Percentiles rank a stretch among this genome's conserved stretches.
Evolutionary conservation across 2,113 vertebrate species (phyloP).

Genomic region (Rattus rattus): DNA sequence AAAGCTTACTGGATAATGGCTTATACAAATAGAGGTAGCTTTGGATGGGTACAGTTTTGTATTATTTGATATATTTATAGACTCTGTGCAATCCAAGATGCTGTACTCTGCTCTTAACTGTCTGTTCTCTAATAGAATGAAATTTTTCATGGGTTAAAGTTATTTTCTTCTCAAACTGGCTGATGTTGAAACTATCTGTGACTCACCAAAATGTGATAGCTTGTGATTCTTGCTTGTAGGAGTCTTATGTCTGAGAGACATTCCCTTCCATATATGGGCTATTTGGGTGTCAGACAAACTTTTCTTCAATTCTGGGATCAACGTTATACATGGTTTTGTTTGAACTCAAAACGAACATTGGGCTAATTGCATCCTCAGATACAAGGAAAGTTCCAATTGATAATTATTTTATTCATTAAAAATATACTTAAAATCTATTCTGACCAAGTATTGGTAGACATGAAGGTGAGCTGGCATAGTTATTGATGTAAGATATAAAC

Average conservation of each 20-base stretch:
- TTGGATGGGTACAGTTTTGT: slow-evolving; percentile 22
- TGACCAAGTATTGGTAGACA: not conserved
- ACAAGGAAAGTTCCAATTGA: not conserved
- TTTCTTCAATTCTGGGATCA: slow-evolving; percentile 39
- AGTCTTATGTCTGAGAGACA: slow-evolving; percentile 60
- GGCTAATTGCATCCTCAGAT: not conserved
- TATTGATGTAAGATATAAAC: not conserved
- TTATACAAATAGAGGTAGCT: not conserved
- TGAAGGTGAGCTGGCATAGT: not conserved
- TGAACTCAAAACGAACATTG: not conserved
- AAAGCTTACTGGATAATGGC: slow-evolving; percentile 34
- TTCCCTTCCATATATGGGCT: slow-evolving; percentile 41
- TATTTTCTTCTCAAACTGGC: slow-evolving; percentile 49
- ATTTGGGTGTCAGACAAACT: not conserved
- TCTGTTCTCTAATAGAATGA: slow-evolving; percentile 53
- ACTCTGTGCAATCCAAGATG: slow-evolving; percentile 16
- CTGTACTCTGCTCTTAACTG: slow-evolving; percentile 48
- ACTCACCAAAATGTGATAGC: slow-evolving; percentile 69
- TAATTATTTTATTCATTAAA: slow-evolving; percentile 33
- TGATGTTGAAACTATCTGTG: slow-evolving; percentile 60
- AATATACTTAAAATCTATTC: not conserved
- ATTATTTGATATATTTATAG: slow-evolving; percentile 52
- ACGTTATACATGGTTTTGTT: not conserved
- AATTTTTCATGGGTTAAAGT: slow-evolving; percentile 59
- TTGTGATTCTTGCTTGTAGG: slow-evolving; percentile 69